These are phyloP conservation scores for Archips crataeganus DNA, from an alignment of 2,888 invertebrate genomes.

Conservation along the genomic window DNA sequence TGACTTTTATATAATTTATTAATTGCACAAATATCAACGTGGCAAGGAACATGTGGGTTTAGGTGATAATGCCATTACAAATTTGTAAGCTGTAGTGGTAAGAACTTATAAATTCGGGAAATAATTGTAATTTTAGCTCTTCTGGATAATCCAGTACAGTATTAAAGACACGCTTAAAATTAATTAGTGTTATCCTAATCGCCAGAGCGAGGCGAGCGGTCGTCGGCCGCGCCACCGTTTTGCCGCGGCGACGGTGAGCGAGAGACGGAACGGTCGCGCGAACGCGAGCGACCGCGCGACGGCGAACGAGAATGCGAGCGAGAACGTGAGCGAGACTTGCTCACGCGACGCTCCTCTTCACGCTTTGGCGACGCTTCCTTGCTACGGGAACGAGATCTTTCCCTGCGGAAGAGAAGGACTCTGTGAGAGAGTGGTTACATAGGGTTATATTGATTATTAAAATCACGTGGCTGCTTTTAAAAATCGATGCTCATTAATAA, in stretches of 20 bases:
- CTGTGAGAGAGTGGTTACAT: background rate
- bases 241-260: slow-evolving; percentile 72
- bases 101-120: background rate
- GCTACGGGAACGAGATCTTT: slow-evolving; percentile 89
- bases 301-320: slow-evolving; percentile 59
- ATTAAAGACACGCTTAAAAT: slow-evolving; percentile 24
- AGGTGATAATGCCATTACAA: background rate
- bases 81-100: background rate
- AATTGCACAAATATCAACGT: background rate
- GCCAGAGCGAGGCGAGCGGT: slow-evolving; percentile 79
- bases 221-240: slow-evolving; percentile 71
- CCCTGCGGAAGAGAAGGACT: slow-evolving; percentile 70
- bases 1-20: background rate
- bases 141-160: slow-evolving; percentile 24
- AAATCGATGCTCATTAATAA: background rate
- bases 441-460: background rate
- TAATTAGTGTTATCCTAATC: slow-evolving; percentile 56
- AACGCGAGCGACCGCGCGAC: slow-evolving; percentile 65
- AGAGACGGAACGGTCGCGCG: slow-evolving; percentile 64
- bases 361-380: slow-evolving; percentile 85
- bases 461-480: slow-evolving; percentile 1
- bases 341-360: slow-evolving; percentile 71
- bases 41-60: background rate
- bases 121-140: background rate
- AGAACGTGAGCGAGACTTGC: slow-evolving; percentile 73